phyloP scores from a whole-genome alignment of 2,797 vertebrate genomes.

The Cossypha dichroa region DNA sequence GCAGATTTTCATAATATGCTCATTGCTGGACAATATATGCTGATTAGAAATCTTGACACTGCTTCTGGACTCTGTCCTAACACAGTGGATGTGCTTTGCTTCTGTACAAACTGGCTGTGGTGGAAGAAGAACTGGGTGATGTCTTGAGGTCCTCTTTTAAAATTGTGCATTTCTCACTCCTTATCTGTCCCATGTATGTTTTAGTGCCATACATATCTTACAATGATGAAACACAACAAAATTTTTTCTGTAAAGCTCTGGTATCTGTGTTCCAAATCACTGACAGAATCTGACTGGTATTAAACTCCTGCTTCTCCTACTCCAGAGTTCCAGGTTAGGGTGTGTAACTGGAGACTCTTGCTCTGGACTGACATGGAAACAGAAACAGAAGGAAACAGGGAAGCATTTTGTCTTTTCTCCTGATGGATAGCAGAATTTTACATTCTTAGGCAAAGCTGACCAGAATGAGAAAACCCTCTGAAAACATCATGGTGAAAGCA shows the following conservation, averaged over 20 bases:
- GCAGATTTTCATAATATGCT: neutral
- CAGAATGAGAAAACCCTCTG: neutral
- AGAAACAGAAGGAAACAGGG: neutral
- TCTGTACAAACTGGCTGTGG: neutral
- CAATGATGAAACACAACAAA: neutral
- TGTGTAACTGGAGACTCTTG: neutral
- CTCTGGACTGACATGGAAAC: neutral
- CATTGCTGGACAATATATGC: neutral
- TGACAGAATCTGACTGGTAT: neutral
- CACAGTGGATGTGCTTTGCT: neutral
- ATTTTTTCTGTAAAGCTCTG: neutral
- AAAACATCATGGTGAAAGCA: neutral
- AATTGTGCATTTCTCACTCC: neutral
- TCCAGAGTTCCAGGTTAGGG: neutral
- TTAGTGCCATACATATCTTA: neutral
- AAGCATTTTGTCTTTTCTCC: neutral
- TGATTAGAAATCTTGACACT: neutral
- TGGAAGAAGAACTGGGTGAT: neutral
- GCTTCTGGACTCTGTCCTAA: neutral
- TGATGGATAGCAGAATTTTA: neutral
- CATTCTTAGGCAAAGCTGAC: neutral
- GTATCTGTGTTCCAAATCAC: neutral
- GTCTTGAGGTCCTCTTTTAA: neutral
- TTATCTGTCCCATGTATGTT: neutral
- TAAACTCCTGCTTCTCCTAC: neutral